A percentile compares a stretch with the other conserved stretches of the same genome.
Evolutionary conservation across 2,113 vertebrate genomes (phyloP).

Genomic region (Corythoichthys intestinalis): DNA sequence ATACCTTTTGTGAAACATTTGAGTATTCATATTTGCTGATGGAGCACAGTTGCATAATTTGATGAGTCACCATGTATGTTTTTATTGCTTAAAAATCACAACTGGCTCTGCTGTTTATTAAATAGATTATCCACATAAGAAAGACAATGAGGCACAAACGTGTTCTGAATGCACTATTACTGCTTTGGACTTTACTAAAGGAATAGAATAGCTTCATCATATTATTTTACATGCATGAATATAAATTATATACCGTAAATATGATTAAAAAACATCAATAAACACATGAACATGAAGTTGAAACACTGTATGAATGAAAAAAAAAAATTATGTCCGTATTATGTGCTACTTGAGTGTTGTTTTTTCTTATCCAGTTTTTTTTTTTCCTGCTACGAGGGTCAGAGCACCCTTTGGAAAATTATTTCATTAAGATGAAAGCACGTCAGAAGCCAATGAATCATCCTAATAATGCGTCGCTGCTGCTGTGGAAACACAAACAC

Average conservation of each 20-base stretch:
- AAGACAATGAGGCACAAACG: background rate
- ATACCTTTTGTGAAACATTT: no score
- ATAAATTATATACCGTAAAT: no score
- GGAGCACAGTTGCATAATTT: no score
- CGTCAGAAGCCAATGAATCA: constrained; percentile 10
- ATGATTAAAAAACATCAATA: background rate
- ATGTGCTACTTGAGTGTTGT: background rate
- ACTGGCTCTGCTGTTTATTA: background rate
- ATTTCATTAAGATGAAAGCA: constrained; percentile 1
- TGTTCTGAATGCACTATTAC: background rate
- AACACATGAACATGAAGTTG: background rate
- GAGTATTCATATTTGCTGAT: no score
- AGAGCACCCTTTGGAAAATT: background rate
- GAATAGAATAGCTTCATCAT: no score
- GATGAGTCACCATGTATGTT: background rate
- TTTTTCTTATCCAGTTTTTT: background rate
- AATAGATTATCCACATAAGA: background rate
- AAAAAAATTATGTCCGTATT: background rate
- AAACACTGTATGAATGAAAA: background rate
- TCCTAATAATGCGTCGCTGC: background rate
- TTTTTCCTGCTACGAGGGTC: background rate
- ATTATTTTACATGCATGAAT: no score
- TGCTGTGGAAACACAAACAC: background rate
- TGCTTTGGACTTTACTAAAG: background rate
- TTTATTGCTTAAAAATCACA: background rate